Conservation (phyloP, 53 echinoderm and acorn worm species). For the Antedon mediterranea region DNA sequence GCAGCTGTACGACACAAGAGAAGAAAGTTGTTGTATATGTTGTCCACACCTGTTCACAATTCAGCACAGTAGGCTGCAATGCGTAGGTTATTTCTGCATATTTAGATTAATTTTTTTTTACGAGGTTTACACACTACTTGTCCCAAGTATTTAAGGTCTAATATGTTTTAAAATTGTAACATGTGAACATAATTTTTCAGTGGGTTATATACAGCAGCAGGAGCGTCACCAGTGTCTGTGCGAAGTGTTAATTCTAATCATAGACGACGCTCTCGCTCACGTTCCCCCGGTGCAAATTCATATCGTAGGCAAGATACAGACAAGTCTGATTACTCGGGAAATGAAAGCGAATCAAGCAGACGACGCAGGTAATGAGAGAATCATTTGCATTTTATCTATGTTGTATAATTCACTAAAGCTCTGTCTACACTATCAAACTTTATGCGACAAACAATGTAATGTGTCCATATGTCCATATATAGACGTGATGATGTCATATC, state of each 20-base stretch:
- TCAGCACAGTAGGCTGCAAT: too few relatives aligned
- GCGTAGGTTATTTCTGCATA: too few relatives aligned
- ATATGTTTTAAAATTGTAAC: not conserved
- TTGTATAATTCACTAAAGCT: too few relatives aligned
- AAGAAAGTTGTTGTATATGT: too few relatives aligned
- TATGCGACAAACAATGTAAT: too few relatives aligned
- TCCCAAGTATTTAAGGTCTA: not conserved
- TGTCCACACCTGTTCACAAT: too few relatives aligned
- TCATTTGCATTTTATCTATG: not conserved
- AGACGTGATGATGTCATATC: too few relatives aligned
- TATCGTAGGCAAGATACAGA: conserved; percentile 2
- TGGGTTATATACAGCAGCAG: conserved; percentile 66
- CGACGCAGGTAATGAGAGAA: conserved; percentile 36
- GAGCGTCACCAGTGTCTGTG: conserved; percentile 45
- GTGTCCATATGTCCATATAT: too few relatives aligned
- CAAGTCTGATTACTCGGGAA: conserved; percentile 58
- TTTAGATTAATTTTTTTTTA: not conserved
- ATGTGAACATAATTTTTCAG: too few relatives aligned
- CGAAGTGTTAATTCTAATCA: conserved; percentile 24
- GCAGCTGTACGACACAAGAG: too few relatives aligned
- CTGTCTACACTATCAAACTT: too few relatives aligned
- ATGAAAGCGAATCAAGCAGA: conserved; percentile 57
- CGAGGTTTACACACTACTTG: not conserved
- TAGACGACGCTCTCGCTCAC: conserved; percentile 16
- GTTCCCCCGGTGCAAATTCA: conserved; percentile 31